These are phyloP conservation scores for silkworm (Bombyx mori) DNA, from an alignment of 1,140 invertebrate genomes.

Conservation along the genomic window ASM3026992v2 NC_085110.1:7232501-7233000, in stretches of 20 bases:
- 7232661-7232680: conserved; percentile 69
- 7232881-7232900: too few species aligned
- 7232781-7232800: conserved; percentile 39
- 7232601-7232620: conserved; percentile 23
- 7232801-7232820: conserved; percentile 23
- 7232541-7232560: too few species aligned
- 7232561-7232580: too few species aligned
- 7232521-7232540: too few species aligned
- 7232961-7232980: neutral
- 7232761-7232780: conserved; percentile 53
- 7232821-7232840: conserved; percentile 33
- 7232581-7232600: too few species aligned
- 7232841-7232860: conserved; percentile 16
- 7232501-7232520: too few species aligned
- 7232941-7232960: too few species aligned
- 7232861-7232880: neutral
- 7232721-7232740: conserved; percentile 68
- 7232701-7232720: conserved; percentile 64
- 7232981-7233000: conserved; percentile 1
- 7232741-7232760: conserved; percentile 59
- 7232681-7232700: conserved; percentile 65
- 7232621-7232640: conserved; percentile 35
- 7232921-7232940: too few species aligned
- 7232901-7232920: too few species aligned
- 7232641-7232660: conserved; percentile 47